phyloP scores from a whole-genome alignment of 35 echinoderm and acorn worm genomes.

The Chiridota heheva region DNA sequence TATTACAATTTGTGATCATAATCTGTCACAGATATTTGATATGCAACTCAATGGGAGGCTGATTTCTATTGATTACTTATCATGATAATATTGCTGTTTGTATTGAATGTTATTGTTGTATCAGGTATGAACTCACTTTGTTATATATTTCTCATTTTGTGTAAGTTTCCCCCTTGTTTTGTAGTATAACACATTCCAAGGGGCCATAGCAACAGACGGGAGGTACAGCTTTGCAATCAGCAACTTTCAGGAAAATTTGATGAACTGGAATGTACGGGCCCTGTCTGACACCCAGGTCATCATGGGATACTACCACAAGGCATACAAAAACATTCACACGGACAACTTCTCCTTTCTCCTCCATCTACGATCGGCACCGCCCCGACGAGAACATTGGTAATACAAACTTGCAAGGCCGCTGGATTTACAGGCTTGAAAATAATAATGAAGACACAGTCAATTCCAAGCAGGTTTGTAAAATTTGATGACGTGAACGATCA shows the following conservation, averaged over 20 bases:
- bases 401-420: constrained; percentile 11
- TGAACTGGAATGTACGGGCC: constrained; percentile 49
- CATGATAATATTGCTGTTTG: too few species aligned
- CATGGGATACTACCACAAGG: constrained; percentile 33
- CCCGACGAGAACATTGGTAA: constrained; percentile 33
- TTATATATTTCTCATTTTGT: too few species aligned
- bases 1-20: too few species aligned
- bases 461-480: constrained; percentile 30
- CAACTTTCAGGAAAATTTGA: constrained; percentile 52
- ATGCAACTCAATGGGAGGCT: too few species aligned
- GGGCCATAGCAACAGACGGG: constrained; percentile 52
- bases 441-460: constrained; percentile 33
- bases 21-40: too few species aligned
- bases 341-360: background rate
- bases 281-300: constrained; percentile 35
- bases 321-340: background rate
- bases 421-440: constrained; percentile 36
- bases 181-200: constrained; percentile 72
- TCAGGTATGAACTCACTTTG: too few species aligned
- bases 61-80: too few species aligned
- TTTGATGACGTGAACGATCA: too few species aligned
- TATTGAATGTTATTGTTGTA: too few species aligned
- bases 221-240: constrained; percentile 34
- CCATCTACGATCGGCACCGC: background rate
- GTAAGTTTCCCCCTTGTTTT: too few species aligned